Conservation (phyloP, 2,113 vertebrate species). For the Dicerorhinus sumatrensis region DNA sequence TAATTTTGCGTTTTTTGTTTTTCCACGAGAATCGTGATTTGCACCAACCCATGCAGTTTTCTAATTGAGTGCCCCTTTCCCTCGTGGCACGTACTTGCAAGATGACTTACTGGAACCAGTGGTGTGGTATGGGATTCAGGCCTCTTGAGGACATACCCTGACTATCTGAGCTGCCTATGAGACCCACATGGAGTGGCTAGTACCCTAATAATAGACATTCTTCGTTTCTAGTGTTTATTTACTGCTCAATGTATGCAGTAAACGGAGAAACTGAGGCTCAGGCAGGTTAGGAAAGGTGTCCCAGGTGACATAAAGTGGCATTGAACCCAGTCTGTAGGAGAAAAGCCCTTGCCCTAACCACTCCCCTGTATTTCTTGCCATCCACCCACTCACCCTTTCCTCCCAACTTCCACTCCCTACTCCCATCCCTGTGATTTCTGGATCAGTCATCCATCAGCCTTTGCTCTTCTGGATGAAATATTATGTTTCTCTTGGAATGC, state of each 20-base stretch:
- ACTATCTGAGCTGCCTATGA: background rate
- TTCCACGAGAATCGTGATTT: background rate
- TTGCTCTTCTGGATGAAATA: background rate
- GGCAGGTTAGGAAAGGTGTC: background rate
- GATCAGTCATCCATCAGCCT: background rate
- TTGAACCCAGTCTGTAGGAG: background rate
- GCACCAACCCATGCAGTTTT: background rate
- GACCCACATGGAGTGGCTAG: background rate
- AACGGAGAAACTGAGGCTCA: background rate
- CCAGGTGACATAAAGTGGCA: background rate
- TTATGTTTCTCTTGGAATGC: background rate
- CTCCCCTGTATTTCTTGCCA: background rate
- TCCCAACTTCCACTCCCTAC: background rate
- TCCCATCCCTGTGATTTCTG: background rate
- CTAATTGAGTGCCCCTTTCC: background rate
- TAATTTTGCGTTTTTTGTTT: background rate
- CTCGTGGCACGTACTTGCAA: background rate
- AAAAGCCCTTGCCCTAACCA: background rate
- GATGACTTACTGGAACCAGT: background rate
- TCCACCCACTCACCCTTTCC: fast-evolving
- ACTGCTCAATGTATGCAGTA: background rate
- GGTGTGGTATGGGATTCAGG: background rate
- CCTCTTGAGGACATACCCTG: background rate
- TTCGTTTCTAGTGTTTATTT: background rate
- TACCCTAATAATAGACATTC: background rate